These are phyloP conservation scores for Salpingus planirostris DNA, from an alignment of 2,888 invertebrate species.

Conservation along the genomic window DNA sequence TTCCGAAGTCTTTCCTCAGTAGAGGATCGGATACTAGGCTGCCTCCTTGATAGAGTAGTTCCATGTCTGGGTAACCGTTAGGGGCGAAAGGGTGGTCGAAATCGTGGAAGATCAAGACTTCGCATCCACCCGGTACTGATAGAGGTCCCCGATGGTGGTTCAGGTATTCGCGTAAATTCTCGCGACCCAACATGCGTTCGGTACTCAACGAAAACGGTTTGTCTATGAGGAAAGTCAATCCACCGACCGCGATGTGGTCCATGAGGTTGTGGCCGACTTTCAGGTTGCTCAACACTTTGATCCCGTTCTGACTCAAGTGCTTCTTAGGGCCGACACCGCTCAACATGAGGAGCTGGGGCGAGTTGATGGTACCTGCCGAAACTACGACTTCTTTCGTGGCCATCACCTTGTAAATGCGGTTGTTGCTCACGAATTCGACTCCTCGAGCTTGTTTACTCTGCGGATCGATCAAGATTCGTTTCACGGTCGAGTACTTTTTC, in stretches of 20 bases:
- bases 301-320: slow-evolving; percentile 36
- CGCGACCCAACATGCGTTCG: slow-evolving; percentile 27
- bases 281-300: slow-evolving; percentile 44
- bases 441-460: slow-evolving; percentile 39
- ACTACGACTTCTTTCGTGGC: slow-evolving; percentile 51
- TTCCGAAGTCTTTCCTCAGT: slow-evolving; percentile 41
- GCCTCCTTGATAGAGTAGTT: slow-evolving; percentile 55
- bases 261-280: slow-evolving; percentile 47
- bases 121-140: slow-evolving; percentile 55
- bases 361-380: slow-evolving; percentile 57
- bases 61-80: slow-evolving; percentile 56
- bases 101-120: slow-evolving; percentile 58
- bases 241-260: slow-evolving; percentile 54
- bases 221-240: slow-evolving; percentile 56
- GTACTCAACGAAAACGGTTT: slow-evolving; percentile 40
- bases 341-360: slow-evolving; percentile 72
- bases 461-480: slow-evolving; percentile 40
- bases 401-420: slow-evolving; percentile 28
- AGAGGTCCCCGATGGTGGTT: slow-evolving; percentile 42
- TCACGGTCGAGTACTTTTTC: slow-evolving; percentile 44
- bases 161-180: slow-evolving; percentile 31
- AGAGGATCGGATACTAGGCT: slow-evolving; percentile 50
- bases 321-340: slow-evolving; percentile 49
- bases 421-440: slow-evolving; percentile 39
- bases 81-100: slow-evolving; percentile 49